These are phyloP conservation scores for Danionella cerebrum DNA, from an alignment of 2,113 vertebrate species.

Conservation along the genomic window DNA sequence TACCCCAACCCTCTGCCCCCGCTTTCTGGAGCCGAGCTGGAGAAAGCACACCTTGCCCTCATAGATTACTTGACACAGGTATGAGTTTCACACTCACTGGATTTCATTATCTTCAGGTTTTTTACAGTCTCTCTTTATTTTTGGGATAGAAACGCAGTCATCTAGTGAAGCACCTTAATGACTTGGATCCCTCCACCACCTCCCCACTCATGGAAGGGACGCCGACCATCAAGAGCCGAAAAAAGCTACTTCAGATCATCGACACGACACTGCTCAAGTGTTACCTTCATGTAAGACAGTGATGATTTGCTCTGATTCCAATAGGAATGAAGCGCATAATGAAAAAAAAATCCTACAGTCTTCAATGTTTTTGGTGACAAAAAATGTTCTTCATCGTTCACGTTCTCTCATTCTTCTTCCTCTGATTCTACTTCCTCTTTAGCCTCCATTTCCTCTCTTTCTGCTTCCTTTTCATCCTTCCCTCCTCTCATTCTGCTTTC, in stretches of 20 bases:
- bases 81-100: background rate
- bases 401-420: too few species aligned
- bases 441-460: too few species aligned
- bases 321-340: too few species aligned
- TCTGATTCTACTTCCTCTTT: too few species aligned
- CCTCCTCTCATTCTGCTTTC: too few species aligned
- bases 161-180: slow-evolving; percentile 90
- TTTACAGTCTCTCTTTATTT: background rate
- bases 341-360: too few species aligned
- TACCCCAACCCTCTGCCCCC: slow-evolving; percentile 89
- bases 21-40: slow-evolving; percentile 86
- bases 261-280: slow-evolving; percentile 95
- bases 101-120: background rate
- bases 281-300: slow-evolving; percentile 81
- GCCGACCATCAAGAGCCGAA: slow-evolving; percentile 93
- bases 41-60: slow-evolving; percentile 91
- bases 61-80: slow-evolving; percentile 98
- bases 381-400: too few species aligned
- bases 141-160: slow-evolving; percentile 85
- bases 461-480: too few species aligned
- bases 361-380: too few species aligned
- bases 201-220: slow-evolving; percentile 95
- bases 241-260: slow-evolving; percentile 94
- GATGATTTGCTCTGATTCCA: background rate
- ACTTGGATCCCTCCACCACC: slow-evolving; percentile 86